phyloP scores from a whole-genome alignment of 2,797 vertebrate genomes.

The Trematomus bernacchii region DNA sequence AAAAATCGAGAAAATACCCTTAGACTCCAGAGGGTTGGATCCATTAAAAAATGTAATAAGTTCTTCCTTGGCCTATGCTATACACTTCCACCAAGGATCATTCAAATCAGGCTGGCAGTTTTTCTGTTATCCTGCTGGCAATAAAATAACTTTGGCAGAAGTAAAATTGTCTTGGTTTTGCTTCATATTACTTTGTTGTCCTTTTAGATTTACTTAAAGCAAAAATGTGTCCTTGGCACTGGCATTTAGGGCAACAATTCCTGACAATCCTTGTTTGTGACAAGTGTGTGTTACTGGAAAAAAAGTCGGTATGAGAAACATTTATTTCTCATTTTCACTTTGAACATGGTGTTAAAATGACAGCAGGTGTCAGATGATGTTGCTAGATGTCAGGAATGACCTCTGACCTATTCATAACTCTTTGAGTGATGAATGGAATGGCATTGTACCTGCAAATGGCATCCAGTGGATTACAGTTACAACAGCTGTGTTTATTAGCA shows the following conservation, averaged over 20 bases:
- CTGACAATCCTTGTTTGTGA: too few species aligned
- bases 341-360: background rate
- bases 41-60: too few species aligned
- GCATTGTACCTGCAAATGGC: background rate
- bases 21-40: too few species aligned
- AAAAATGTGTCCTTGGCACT: too few species aligned
- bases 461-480: background rate
- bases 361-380: background rate
- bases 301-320: background rate
- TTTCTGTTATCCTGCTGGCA: background rate
- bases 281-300: background rate
- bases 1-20: too few species aligned
- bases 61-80: background rate
- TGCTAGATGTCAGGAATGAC: background rate
- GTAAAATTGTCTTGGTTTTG: too few species aligned
- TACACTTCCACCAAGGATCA: background rate
- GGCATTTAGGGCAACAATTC: too few species aligned
- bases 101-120: background rate
- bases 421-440: background rate
- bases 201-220: too few species aligned
- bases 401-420: background rate
- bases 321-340: background rate
- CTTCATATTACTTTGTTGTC: too few species aligned
- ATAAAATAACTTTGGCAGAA: too few species aligned
- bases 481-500: background rate